Evolutionary conservation across 2,888 invertebrate genomes (phyloP), one percentile per base, ranked within the genome.

Genomic region (Thecocarcelia acutangulata): DNA sequence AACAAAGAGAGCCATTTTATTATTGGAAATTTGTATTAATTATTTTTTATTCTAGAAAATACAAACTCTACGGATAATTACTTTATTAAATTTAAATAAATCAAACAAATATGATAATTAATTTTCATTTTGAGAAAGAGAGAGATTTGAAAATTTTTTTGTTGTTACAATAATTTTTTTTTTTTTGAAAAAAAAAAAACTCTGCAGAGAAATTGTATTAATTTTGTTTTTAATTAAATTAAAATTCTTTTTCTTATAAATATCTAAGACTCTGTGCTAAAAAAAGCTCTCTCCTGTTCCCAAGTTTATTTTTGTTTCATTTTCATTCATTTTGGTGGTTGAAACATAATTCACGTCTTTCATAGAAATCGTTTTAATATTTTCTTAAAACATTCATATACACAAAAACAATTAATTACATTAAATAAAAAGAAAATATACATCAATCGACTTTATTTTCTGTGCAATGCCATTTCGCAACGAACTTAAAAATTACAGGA

Each of bases 281-380:
- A 61, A 72, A 58, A 75, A 87, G 90, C 90, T 90, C 89, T 90
- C 90, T 89, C 90, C 91, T 90, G 90, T 89, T 90, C 91, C 91
- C 90, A 91, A 90, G 89, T 88, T 87, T 90, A 89, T 68, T 46
- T 42, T 61, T 70, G 19, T 59, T 59, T 17, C 46, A 12, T 44
- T 48, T 66, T 52, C 11, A 54, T 72, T 66, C 15, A 63, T 37
- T 72, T 68, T 69, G 86, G 86, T 85, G 78, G 85, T 85, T 86
- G 83, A 84, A 82, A 83, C 84, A 40, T 50, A 78, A 61, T 85
- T 83, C 73, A 83, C 80, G 66, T 83, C 80, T 81, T 83, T 73
- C 50, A 17, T 68, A 24, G 40, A 74, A 37, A 75, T 69, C 74
- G 78, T 54, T 21, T 54, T 85, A 85, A 73, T 85, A 68, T 83